Evolutionary conservation across 2,888 invertebrate genomes (phyloP), one percentile per base, ranked within the genome.

Genomic region (Lasioglossum vierecki): DNA sequence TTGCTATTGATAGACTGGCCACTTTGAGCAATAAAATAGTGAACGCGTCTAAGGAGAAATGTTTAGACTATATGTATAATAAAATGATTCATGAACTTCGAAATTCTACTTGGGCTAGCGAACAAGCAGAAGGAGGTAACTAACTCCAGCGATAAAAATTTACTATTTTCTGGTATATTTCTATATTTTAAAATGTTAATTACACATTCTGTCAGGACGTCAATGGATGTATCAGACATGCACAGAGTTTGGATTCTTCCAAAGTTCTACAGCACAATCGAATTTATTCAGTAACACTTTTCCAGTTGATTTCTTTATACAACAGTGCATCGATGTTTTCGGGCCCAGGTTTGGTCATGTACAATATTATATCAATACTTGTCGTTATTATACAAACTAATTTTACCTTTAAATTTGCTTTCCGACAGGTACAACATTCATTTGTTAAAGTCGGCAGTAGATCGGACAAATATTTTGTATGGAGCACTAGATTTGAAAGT

Each of bases 211-310:
- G 66, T 72, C 78, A 97, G 97, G 96, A 89, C 97, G 99, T 0
- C 98, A 98, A 92, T 99, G 99, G 99, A 97, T 96, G 83, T 99
- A 98, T 94, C 99, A 99, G 95, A 99, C 99, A 0, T 99, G 99
- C 94, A 98, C 98, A 0, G 99, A 99, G 95, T 99, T 99, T 94
- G 99, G 99, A 44, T 99, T 98, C 95, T 99, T 97, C 95, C 99
- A 99, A 95, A 98, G 98, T 0, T 98, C 99, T 0, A 96, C 97
- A 0, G 96, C 96, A 5, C 95, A 96, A 82, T 95, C 95, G 3
- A 95, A 96, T 94, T 97, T 94, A 70, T 99, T 99, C 93, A 98
- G 98, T 0, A 96, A 97, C 92, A 95, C 96, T 49, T 98, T 99
- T 89, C 96, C 97, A 0, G 94, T 97, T 0, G 96, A 97, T 82